Percentiles rank a stretch among this genome's conserved stretches.
Conservation (phyloP, 2,113 vertebrate genomes). For the Brevimyrus niger region DNA sequence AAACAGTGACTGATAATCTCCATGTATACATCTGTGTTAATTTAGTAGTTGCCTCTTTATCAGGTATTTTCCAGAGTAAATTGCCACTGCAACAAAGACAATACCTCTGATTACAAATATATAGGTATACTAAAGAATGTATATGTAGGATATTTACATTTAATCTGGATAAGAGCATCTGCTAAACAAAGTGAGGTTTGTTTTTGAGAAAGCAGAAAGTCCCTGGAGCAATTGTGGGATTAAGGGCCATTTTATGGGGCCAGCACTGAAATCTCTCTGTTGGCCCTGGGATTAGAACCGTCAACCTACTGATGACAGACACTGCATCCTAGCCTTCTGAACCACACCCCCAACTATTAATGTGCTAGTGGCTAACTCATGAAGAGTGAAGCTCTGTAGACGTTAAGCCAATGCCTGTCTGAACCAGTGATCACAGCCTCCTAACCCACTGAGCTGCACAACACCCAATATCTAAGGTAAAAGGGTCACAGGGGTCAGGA, state of each 20-base stretch:
- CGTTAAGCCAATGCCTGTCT: not conserved
- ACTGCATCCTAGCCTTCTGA: not conserved
- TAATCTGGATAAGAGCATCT: too few species aligned
- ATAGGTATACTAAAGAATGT: not conserved
- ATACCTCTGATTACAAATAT: not conserved
- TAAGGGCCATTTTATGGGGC: not conserved
- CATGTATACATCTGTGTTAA: not conserved
- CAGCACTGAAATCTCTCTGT: not conserved
- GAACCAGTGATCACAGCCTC: not conserved
- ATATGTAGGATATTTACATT: not conserved
- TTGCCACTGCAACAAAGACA: not conserved
- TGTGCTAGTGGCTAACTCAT: not conserved
- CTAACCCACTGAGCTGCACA: not conserved
- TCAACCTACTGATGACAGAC: not conserved
- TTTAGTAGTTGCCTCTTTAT: not conserved
- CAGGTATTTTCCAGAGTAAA: not conserved
- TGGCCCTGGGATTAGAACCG: not conserved
- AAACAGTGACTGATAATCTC: not conserved
- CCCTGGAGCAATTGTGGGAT: not conserved
- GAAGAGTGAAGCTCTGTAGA: not conserved
- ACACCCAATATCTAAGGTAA: not conserved
- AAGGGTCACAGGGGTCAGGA: not conserved
- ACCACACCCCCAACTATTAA: not conserved
- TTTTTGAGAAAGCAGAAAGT: not conserved
- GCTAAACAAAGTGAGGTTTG: not conserved